Evolutionary conservation across 2,113 vertebrate species (phyloP), one percentile per base, ranked within the genome.

Genomic region (Agelaius phoeniceus): DNA sequence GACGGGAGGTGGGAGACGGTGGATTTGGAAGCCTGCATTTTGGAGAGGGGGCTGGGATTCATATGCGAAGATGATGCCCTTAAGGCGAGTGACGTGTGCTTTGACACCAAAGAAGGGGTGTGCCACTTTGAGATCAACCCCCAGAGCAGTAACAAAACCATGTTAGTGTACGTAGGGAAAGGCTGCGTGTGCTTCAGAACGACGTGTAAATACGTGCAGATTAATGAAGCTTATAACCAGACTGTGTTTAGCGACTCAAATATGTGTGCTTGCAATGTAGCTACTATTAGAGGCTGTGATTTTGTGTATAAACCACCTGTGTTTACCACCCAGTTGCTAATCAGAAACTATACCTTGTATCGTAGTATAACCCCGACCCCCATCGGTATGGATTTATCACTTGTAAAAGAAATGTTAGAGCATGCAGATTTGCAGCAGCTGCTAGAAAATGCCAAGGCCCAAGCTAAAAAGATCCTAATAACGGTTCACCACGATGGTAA

Each of bases 111-210:
- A 21, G 96, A 97, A 43, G 95, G 96, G 19, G 94, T 94, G 48
- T 97, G 96, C 22, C 95, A 97, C 11, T 97, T 97, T 26, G 96
- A 97, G 95, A 96, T 97, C 91, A 93, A 78, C 13, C 96, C 96
- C 39, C 93, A 89, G 41, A 94, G 95, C 86, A 95, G 81, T 4
- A 92, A 90, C 5, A 86, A 48, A 80, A 96, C 93, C 1, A 23
- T 74, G 39, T 9, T 96, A 21, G 94, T 46, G 73, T 97, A 96
- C 0, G 90, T 96, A 62, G 95, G 94, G 49, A 96, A 94, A 55
- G 95, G 95, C 14, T 96, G 96, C 0, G 96, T 97, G 68, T 97
- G 96, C 11, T 96, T 97, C 44, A 97, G 96, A 93, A 97, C 95
- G 0, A 21, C 1, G 6, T 97, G 96, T 54, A 83, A 77, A 81